Conservation (phyloP, 2,888 invertebrate genomes). For the Steromphala cineraria region DNA sequence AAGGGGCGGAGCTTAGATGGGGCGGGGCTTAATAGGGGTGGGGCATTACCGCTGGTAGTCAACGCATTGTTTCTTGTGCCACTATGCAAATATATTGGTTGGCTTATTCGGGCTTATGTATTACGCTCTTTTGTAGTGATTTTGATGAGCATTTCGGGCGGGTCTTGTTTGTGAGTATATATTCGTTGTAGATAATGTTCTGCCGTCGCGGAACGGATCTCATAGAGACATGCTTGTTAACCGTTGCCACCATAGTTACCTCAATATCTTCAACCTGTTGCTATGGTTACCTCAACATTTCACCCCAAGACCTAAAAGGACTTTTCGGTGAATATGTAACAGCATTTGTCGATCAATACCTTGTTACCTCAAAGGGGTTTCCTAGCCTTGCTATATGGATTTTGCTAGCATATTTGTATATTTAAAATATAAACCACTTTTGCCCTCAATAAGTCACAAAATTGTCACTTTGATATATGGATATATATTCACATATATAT, state of each 20-base stretch:
- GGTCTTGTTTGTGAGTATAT: background rate
- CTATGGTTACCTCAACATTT: conserved; percentile 7
- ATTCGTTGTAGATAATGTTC: background rate
- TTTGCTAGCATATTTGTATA: no score
- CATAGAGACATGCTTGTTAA: background rate
- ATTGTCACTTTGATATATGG: no score
- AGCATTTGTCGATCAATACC: background rate
- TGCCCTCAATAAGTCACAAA: no score
- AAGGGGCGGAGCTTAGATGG: background rate
- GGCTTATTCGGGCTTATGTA: conserved; percentile 3
- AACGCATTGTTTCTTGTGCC: background rate
- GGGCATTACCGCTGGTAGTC: conserved; percentile 3
- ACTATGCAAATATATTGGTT: conserved; percentile 10
- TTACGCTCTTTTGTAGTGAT: background rate
- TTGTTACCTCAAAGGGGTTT: conserved; percentile 8
- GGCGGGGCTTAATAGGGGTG: background rate
- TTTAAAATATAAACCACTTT: no score
- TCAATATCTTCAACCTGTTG: conserved; percentile 5
- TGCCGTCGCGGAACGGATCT: background rate
- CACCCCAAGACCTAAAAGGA: conserved; percentile 12
- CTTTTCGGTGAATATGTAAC: background rate
- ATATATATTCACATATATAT: no score
- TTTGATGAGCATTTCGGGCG: background rate
- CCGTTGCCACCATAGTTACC: conserved; percentile 11
- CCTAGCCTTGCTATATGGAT: no score